Conservation (phyloP, 2,797 vertebrate species). For the Pseudochirops cupreus region DNA sequence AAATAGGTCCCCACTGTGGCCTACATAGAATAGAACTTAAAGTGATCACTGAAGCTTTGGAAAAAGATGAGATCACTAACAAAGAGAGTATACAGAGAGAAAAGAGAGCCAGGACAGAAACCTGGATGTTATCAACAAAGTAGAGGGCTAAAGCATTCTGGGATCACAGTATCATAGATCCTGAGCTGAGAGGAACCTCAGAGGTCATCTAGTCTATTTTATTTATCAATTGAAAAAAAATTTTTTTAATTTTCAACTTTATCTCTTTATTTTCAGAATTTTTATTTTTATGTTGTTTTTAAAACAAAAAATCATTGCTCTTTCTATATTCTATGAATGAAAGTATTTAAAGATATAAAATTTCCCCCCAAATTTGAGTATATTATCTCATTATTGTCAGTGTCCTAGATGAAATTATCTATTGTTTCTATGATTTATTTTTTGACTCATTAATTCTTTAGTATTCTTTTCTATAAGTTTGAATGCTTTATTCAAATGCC, state of each 20-base stretch:
- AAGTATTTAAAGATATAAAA: neutral
- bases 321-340: neutral
- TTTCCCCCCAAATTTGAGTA: neutral
- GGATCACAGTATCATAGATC: neutral
- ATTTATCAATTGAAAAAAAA: neutral
- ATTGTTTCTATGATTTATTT: neutral
- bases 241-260: neutral
- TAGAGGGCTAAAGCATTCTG: neutral
- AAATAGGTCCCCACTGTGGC: conserved; percentile 1
- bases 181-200: neutral
- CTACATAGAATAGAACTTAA: conserved; percentile 4
- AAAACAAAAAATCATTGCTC: neutral
- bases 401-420: neutral
- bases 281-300: neutral
- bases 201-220: neutral
- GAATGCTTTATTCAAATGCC: neutral
- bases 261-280: neutral
- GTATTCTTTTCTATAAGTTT: neutral
- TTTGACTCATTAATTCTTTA: neutral
- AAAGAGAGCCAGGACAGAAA: neutral
- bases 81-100: neutral
- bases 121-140: neutral
- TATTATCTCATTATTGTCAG: neutral
- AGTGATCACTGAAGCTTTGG: neutral
- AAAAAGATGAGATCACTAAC: neutral